Evolutionary conservation across 2,113 vertebrate genomes (phyloP).

Genomic region (Aramus guarauna): DNA sequence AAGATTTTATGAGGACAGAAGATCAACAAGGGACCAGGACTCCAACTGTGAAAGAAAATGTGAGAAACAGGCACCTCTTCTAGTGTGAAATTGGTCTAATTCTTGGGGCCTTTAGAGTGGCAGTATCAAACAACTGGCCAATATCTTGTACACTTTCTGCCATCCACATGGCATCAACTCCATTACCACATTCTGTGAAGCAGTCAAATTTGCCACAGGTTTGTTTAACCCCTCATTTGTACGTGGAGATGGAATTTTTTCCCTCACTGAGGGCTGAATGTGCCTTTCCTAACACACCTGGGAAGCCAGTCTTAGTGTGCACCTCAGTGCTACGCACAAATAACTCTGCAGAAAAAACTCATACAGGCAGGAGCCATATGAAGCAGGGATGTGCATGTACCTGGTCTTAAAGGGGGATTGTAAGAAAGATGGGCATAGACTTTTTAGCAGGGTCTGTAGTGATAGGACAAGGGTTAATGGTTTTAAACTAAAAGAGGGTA

Average conservation of each 20-base stretch:
- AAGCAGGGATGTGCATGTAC: not conserved
- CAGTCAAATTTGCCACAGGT: constrained; percentile 10
- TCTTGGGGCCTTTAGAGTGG: constrained; percentile 47
- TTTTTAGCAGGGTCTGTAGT: not conserved
- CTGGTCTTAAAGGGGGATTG: not conserved
- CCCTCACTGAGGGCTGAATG: not conserved
- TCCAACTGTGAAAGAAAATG: constrained; percentile 68
- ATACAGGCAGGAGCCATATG: not conserved
- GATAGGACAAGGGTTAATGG: not conserved
- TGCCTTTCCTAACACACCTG: not conserved
- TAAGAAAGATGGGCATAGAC: not conserved
- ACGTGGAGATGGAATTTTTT: not conserved
- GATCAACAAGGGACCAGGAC: constrained; percentile 57
- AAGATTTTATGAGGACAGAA: constrained; percentile 66
- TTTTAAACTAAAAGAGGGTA: not conserved
- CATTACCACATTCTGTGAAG: constrained; percentile 55
- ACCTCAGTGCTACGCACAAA: not conserved
- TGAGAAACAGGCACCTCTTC: constrained; percentile 55
- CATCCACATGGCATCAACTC: constrained; percentile 13
- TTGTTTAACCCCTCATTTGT: constrained; percentile 35
- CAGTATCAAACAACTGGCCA: constrained; percentile 55
- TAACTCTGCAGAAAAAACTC: not conserved
- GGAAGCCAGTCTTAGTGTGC: not conserved
- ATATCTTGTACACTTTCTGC: constrained; percentile 11
- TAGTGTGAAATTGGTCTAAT: constrained; percentile 65